phyloP scores from a whole-genome alignment of 2,113 vertebrate species.

The sheep (Ovis aries) region DNA sequence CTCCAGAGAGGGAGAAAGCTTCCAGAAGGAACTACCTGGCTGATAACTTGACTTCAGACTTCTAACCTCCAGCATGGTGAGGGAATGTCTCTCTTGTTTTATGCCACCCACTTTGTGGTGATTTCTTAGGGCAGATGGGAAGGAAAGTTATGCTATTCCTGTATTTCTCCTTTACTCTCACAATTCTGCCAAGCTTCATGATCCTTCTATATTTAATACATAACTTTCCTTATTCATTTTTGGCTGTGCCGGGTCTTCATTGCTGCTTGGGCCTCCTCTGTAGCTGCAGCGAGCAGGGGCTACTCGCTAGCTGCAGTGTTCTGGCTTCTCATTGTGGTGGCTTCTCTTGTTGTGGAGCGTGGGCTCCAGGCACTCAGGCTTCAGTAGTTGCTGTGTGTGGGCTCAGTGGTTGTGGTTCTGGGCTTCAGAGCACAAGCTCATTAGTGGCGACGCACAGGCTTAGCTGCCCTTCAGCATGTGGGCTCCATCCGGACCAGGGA shows the following conservation, averaged over 20 bases:
- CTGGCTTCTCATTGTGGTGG: neutral
- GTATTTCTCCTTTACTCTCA: neutral
- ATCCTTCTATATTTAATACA: neutral
- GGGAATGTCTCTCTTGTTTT: neutral
- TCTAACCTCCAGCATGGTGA: neutral
- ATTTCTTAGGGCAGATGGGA: neutral
- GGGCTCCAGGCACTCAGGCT: neutral
- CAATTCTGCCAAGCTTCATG: neutral
- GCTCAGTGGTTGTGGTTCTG: neutral
- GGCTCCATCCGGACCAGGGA: neutral
- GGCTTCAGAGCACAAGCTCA: neutral
- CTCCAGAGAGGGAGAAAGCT: neutral
- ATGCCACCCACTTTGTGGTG: neutral
- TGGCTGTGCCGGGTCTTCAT: neutral
- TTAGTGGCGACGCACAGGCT: neutral
- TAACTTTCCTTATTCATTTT: neutral
- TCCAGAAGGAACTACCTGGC: neutral
- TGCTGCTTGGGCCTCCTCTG: neutral
- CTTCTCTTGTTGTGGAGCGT: neutral
- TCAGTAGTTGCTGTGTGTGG: neutral
- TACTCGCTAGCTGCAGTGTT: neutral
- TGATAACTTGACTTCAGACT: neutral
- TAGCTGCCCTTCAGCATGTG: neutral
- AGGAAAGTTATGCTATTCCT: neutral
- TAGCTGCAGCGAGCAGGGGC: neutral